Conservation (phyloP, 1,140 invertebrate species). For the Pogonomyrmex barbatus region DNA sequence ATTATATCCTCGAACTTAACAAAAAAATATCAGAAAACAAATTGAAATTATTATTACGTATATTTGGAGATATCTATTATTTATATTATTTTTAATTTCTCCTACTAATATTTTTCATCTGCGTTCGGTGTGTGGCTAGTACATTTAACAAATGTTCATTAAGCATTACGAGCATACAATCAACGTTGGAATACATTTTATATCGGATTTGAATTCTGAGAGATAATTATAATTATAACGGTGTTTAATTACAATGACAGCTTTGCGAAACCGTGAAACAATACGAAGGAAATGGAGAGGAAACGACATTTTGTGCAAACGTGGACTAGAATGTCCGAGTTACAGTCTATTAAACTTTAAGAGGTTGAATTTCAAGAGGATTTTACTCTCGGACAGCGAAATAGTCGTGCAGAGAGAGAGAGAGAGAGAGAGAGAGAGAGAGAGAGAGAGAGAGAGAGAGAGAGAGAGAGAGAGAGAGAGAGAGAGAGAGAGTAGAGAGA, state of each 20-base stretch:
- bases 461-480: not conserved
- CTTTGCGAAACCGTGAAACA: conserved; percentile 1
- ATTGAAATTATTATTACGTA: not conserved
- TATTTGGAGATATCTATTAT: not conserved
- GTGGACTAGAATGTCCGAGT: not conserved
- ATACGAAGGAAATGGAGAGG: not conserved
- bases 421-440: no score
- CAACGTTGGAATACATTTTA: not conserved
- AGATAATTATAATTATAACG: conserved; percentile 3
- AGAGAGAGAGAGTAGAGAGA: no score
- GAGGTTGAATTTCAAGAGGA: conserved; percentile 29
- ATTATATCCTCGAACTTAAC: not conserved
- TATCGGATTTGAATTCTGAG: not conserved
- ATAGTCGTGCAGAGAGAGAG: not conserved
- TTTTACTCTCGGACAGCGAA: conserved; percentile 15
- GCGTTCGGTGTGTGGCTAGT: not conserved
- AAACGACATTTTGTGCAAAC: not conserved
- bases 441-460: no score
- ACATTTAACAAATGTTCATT: not conserved
- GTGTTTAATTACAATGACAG: not conserved
- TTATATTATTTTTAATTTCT: conserved; percentile 8
- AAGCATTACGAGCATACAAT: conserved; percentile 7
- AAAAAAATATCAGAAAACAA: not conserved
- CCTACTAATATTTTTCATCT: not conserved
- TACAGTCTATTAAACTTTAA: not conserved